A percentile compares a stretch with the other conserved stretches of the same genome.
These are phyloP conservation scores for Glareola pratincola DNA, from an alignment of 2,113 vertebrate species.

Conservation along the genomic window DNA sequence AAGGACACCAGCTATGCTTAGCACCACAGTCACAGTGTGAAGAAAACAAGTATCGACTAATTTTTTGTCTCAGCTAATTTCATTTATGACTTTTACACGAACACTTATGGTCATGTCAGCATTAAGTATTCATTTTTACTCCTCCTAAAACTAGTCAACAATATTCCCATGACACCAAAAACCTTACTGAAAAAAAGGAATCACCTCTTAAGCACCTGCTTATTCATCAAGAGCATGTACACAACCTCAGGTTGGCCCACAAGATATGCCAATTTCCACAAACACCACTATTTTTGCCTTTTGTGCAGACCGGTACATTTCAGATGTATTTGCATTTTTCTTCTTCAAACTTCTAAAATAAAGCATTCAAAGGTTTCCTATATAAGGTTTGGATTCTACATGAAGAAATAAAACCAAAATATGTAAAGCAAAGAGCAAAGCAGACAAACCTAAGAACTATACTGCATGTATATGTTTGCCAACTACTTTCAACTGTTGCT, in stretches of 20 bases:
- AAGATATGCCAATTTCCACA: neutral
- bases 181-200: neutral
- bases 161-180: neutral
- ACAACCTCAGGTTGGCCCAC: neutral
- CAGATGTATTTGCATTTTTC: neutral
- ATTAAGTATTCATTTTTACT: neutral
- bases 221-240: neutral
- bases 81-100: neutral
- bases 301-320: neutral
- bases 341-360: neutral
- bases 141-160: neutral
- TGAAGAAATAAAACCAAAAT: neutral
- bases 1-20: neutral
- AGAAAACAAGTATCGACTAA: neutral
- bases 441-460: neutral
- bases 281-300: neutral
- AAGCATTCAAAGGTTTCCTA: neutral
- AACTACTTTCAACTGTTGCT: neutral
- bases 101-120: neutral
- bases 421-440: neutral
- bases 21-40: neutral
- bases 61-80: conserved; percentile 21
- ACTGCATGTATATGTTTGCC: accelerated
- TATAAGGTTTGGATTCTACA: neutral
- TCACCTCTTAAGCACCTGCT: neutral